Evolutionary conservation across 2,797 vertebrate species (phyloP).

Genomic region (Notamacropus eugenii): DNA sequence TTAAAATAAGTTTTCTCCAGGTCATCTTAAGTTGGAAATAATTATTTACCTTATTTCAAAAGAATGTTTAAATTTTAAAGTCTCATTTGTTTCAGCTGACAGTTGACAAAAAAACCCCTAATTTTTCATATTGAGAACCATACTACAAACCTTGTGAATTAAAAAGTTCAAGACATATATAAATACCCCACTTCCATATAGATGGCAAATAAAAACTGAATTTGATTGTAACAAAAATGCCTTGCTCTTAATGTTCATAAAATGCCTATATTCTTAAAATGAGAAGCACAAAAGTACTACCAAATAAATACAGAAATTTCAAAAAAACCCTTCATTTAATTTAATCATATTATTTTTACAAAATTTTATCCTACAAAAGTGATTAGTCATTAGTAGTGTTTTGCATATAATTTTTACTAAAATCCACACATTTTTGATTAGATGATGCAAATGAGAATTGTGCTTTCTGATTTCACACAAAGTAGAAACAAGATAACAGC

Average conservation of each 20-base stretch:
- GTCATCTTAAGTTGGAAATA: not conserved
- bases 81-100: conserved; percentile 33
- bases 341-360: conserved; percentile 77
- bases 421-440: conserved; percentile 82
- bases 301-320: conserved; percentile 57
- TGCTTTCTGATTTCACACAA: conserved; percentile 80
- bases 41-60: not conserved
- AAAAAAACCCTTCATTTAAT: conserved; percentile 76
- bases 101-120: not conserved
- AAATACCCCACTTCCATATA: conserved; percentile 44
- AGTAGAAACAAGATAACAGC: conserved; percentile 83
- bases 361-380: conserved; percentile 75
- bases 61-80: not conserved
- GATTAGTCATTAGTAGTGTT: conserved; percentile 75
- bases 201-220: conserved; percentile 17
- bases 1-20: conserved; percentile 20
- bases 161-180: conserved; percentile 30
- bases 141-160: conserved; percentile 36
- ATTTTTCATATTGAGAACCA: not conserved
- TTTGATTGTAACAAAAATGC: conserved; percentile 40
- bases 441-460: conserved; percentile 81
- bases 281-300: conserved; percentile 10
- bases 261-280: conserved; percentile 15
- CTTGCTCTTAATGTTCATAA: conserved; percentile 11
- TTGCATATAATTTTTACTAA: conserved; percentile 80